Conservation (phyloP, 2,797 vertebrate genomes). For the Pipistrellus pipistrellus region DNA sequence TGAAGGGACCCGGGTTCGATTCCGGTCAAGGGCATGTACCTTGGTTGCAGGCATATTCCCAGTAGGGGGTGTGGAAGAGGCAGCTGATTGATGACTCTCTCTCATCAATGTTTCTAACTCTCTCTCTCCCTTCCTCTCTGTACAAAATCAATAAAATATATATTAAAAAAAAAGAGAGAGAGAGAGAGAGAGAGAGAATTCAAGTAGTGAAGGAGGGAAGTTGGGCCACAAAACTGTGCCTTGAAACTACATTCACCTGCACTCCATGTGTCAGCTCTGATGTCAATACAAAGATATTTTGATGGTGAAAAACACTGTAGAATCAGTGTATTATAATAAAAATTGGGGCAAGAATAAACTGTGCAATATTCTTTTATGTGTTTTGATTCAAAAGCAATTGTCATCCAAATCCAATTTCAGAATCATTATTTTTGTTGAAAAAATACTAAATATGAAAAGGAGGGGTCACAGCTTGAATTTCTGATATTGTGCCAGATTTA, state of each 20-base stretch:
- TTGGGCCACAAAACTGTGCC: background rate
- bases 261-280: background rate
- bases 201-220: background rate
- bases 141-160: no score
- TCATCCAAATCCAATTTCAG: conserved; percentile 81
- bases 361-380: conserved; percentile 51
- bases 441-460: conserved; percentile 61
- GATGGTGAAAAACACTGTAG: conserved; percentile 11
- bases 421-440: conserved; percentile 78
- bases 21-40: no score
- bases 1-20: no score
- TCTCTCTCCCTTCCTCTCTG: no score
- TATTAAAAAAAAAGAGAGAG: no score
- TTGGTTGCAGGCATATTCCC: no score
- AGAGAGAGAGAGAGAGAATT: background rate
- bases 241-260: background rate
- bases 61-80: no score
- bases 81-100: no score
- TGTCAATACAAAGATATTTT: conserved; percentile 57
- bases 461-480: conserved; percentile 77
- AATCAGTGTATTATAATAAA: conserved; percentile 66
- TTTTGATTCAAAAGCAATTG: conserved; percentile 75
- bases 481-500: conserved; percentile 57
- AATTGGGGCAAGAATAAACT: conserved; percentile 72
- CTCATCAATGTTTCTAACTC: no score